Percentiles rank a stretch among this genome's conserved stretches.
These are phyloP conservation scores for Araneus ventricosus DNA, from an alignment of 1,140 invertebrate genomes.

Conservation along the genomic window DNA sequence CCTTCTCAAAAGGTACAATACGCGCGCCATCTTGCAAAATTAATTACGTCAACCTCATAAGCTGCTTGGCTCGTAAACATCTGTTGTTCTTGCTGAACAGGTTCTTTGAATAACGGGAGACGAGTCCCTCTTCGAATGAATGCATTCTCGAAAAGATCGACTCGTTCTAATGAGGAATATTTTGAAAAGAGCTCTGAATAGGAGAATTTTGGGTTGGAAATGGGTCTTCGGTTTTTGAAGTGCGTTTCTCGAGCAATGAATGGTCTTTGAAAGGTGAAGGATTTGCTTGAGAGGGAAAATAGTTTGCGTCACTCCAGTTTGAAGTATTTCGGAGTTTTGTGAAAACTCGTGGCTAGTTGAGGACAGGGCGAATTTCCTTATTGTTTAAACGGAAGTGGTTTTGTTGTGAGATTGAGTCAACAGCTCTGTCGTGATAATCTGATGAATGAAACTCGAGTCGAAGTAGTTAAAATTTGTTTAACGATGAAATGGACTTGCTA, in stretches of 20 bases:
- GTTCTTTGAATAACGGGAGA: conserved; percentile 42
- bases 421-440: neutral
- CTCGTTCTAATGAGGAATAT: conserved; percentile 7
- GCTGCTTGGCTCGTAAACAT: conserved; percentile 21
- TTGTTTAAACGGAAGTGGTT: neutral
- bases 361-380: neutral
- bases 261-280: conserved; percentile 20
- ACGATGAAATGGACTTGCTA: no score
- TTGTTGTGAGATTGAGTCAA: neutral
- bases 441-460: no score
- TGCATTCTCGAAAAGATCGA: neutral
- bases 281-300: neutral
- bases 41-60: conserved; percentile 43
- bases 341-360: neutral
- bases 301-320: conserved; percentile 5
- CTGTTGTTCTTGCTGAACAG: conserved; percentile 41
- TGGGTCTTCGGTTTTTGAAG: conserved; percentile 17
- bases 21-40: conserved; percentile 45
- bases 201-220: neutral
- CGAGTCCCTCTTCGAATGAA: neutral
- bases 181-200: neutral
- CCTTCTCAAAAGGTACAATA: conserved; percentile 34
- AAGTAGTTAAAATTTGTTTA: no score
- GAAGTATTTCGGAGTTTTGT: neutral
- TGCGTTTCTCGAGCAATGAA: neutral